These are phyloP conservation scores for Halichoerus grypus DNA, from an alignment of 2,113 vertebrate genomes.

Conservation along the genomic window DNA sequence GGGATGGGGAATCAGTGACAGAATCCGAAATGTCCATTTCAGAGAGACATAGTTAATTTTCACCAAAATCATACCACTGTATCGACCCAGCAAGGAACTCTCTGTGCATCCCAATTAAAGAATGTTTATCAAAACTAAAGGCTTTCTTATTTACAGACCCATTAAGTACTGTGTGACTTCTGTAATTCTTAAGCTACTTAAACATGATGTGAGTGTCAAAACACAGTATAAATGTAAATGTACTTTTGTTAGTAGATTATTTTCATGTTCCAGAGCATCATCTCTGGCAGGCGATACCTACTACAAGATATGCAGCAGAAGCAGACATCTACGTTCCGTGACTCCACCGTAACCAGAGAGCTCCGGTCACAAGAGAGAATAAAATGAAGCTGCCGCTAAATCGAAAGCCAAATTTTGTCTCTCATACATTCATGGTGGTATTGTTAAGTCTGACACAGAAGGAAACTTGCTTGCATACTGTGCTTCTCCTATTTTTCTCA, in stretches of 20 bases:
- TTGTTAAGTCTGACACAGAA: constrained; percentile 45
- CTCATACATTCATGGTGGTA: constrained; percentile 80
- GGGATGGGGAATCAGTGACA: background rate
- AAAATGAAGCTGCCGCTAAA: constrained; percentile 67
- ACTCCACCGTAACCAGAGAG: constrained; percentile 81
- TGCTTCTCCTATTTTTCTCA: constrained; percentile 79
- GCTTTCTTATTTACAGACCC: constrained; percentile 83
- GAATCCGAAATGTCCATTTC: constrained; percentile 28
- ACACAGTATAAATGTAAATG: constrained; percentile 66
- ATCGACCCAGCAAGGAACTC: constrained; percentile 76
- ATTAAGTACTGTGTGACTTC: constrained; percentile 72
- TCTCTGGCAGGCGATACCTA: constrained; percentile 72
- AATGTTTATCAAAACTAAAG: constrained; percentile 83
- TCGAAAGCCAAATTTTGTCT: constrained; percentile 75
- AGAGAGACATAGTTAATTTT: constrained; percentile 31
- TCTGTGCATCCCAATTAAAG: constrained; percentile 76
- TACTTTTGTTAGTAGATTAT: constrained; percentile 76
- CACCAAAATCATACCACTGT: constrained; percentile 36
- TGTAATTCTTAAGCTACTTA: constrained; percentile 76
- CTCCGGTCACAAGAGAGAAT: constrained; percentile 81
- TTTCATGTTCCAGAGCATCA: constrained; percentile 67
- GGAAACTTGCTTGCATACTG: constrained; percentile 67
- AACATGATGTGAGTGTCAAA: constrained; percentile 64
- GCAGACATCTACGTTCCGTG: constrained; percentile 70
- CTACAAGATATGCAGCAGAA: constrained; percentile 70